Conservation (phyloP, 2,113 vertebrate genomes). For the Petrocephalus zakoni region DNA sequence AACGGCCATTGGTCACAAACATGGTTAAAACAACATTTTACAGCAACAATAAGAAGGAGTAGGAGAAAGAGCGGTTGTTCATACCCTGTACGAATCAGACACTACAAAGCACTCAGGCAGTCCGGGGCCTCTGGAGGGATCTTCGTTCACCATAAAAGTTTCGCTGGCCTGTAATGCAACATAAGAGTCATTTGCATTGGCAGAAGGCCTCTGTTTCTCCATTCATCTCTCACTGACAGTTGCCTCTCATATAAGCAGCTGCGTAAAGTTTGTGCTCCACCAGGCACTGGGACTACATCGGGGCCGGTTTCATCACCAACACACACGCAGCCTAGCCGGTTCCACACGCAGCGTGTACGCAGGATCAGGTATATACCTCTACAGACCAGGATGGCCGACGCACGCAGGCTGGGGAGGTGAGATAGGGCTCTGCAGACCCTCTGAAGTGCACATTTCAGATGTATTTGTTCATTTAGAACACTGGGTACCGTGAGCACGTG, state of each 20-base stretch:
- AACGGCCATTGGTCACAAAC: conserved; percentile 56
- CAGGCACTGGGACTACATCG: neutral
- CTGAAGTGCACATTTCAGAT: neutral
- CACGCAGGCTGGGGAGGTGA: neutral
- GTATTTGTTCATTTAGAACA: neutral
- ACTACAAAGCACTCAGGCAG: conserved; percentile 72
- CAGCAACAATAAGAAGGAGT: conserved; percentile 28
- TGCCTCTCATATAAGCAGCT: neutral
- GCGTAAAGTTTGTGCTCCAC: neutral
- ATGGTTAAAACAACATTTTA: conserved; percentile 52
- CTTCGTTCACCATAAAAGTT: conserved; percentile 69
- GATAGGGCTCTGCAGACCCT: neutral
- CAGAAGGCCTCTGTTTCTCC: neutral
- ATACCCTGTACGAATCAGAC: conserved; percentile 70
- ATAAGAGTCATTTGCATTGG: conserved; percentile 20
- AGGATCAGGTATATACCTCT: neutral
- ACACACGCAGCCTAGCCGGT: neutral
- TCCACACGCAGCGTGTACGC: neutral
- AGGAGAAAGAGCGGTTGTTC: conserved; percentile 17
- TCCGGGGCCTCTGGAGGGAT: conserved; percentile 61
- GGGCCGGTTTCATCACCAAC: conserved; percentile 1
- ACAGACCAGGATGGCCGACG: neutral
- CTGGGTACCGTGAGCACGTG: neutral
- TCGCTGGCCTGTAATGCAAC: conserved; percentile 61
- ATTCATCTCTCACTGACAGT: conserved; percentile 1